Evolutionary conservation across 2,888 invertebrate genomes (phyloP).

Genomic region (Isoperla grammatica): DNA sequence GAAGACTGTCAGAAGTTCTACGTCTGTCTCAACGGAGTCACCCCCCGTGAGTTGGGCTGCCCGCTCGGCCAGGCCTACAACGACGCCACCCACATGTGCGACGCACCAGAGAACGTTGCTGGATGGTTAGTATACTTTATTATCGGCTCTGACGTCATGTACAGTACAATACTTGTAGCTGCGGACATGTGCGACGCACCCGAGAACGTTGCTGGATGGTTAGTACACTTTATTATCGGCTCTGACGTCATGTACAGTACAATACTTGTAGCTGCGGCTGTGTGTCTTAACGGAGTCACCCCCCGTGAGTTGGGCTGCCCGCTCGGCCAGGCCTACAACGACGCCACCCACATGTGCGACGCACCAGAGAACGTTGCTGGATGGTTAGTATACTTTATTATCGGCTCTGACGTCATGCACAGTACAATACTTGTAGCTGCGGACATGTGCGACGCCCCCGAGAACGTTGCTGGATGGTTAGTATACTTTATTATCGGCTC

Average conservation of each 20-base stretch:
- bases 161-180: too few species aligned
- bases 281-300: slow-evolving; percentile 77
- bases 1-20: slow-evolving; percentile 89
- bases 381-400: slow-evolving; percentile 67
- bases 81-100: slow-evolving; percentile 75
- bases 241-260: too few species aligned
- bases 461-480: slow-evolving; percentile 87
- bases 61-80: slow-evolving; percentile 87
- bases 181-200: slow-evolving; percentile 82
- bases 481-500: slow-evolving; percentile 37
- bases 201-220: slow-evolving; percentile 89
- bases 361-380: slow-evolving; percentile 86
- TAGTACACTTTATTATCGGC: slow-evolving; percentile 40
- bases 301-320: slow-evolving; percentile 85
- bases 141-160: too few species aligned
- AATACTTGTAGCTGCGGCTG: too few species aligned
- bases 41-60: slow-evolving; percentile 84
- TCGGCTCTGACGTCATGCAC: too few species aligned
- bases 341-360: slow-evolving; percentile 76
- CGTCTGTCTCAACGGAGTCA: slow-evolving; percentile 79
- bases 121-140: slow-evolving; percentile 65
- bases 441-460: slow-evolving; percentile 81
- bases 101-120: slow-evolving; percentile 83
- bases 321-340: slow-evolving; percentile 87
- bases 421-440: too few species aligned